phyloP scores from a whole-genome alignment of 2,797 vertebrate species.

The Muscicapa striata region DNA sequence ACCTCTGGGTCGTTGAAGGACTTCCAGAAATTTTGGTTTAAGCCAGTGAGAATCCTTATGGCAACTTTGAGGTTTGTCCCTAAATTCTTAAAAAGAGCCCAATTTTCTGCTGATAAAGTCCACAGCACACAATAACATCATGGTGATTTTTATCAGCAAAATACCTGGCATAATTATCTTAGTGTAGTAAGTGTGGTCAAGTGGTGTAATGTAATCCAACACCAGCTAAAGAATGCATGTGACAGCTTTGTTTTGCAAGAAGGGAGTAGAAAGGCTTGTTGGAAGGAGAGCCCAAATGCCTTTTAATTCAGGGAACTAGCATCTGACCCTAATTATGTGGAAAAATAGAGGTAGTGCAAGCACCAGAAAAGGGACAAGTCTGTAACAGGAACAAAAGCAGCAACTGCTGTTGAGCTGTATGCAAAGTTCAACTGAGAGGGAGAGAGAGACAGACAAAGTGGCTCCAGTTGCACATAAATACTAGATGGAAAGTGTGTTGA shows the following conservation, averaged over 20 bases:
- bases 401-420: constrained; percentile 14
- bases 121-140: not conserved
- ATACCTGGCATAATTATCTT: constrained; percentile 52
- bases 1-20: not conserved
- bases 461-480: constrained; percentile 39
- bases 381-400: constrained; percentile 56
- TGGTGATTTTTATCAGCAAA: constrained; percentile 47
- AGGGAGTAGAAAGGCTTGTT: constrained; percentile 11
- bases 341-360: constrained; percentile 39
- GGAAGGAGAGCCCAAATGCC: constrained; percentile 41
- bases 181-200: constrained; percentile 33
- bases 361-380: constrained; percentile 44
- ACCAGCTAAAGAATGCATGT: constrained; percentile 32
- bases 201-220: constrained; percentile 52
- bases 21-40: not conserved
- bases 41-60: not conserved
- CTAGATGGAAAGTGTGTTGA: constrained; percentile 25
- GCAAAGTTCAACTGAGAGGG: constrained; percentile 29
- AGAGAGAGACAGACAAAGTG: constrained; percentile 9
- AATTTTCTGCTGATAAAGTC: not conserved
- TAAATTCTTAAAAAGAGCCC: not conserved
- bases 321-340: constrained; percentile 54
- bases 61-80: not conserved
- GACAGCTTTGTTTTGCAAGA: constrained; percentile 57
- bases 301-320: constrained; percentile 46